Percentiles rank a stretch among this genome's conserved stretches.
These are phyloP conservation scores for Syrphus vitripennis DNA, from an alignment of 2,888 invertebrate species.

Conservation along the genomic window DNA sequence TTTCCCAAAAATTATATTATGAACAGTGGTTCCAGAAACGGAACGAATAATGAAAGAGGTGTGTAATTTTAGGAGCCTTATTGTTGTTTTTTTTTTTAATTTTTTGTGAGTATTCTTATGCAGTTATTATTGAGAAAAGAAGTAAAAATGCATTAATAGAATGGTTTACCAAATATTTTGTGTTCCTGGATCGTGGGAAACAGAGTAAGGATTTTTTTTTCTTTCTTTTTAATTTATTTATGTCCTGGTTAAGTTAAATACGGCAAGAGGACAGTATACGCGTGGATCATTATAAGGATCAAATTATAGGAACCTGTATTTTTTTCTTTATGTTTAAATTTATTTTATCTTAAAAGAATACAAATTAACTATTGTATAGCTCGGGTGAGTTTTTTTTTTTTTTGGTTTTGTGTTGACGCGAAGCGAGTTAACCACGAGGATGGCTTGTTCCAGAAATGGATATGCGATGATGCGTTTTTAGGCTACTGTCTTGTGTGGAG, in stretches of 20 bases:
- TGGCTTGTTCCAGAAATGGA: slow-evolving; percentile 28
- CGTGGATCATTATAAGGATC: slow-evolving; percentile 55
- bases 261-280: slow-evolving; percentile 3
- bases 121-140: slow-evolving; percentile 35
- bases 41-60: slow-evolving; percentile 48
- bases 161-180: slow-evolving; percentile 46
- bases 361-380: background rate
- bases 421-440: slow-evolving; percentile 49
- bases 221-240: slow-evolving; percentile 4
- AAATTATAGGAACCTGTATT: slow-evolving; percentile 31
- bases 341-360: background rate
- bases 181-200: slow-evolving; percentile 71
- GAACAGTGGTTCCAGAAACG: slow-evolving; percentile 48
- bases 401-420: slow-evolving; percentile 21
- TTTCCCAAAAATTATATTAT: slow-evolving; percentile 78
- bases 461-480: background rate
- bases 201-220: slow-evolving; percentile 18
- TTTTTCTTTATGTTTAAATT: background rate
- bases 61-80: slow-evolving; percentile 65
- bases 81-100: slow-evolving; percentile 22
- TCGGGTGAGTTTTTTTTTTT: background rate
- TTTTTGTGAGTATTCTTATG: background rate
- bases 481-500: slow-evolving; percentile 16
- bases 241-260: slow-evolving; percentile 6
- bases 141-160: slow-evolving; percentile 23